A percentile compares a stretch with the other conserved stretches of the same genome.
Evolutionary conservation across 2,113 vertebrate species (phyloP).

Genomic region (Callipepla californica): DNA sequence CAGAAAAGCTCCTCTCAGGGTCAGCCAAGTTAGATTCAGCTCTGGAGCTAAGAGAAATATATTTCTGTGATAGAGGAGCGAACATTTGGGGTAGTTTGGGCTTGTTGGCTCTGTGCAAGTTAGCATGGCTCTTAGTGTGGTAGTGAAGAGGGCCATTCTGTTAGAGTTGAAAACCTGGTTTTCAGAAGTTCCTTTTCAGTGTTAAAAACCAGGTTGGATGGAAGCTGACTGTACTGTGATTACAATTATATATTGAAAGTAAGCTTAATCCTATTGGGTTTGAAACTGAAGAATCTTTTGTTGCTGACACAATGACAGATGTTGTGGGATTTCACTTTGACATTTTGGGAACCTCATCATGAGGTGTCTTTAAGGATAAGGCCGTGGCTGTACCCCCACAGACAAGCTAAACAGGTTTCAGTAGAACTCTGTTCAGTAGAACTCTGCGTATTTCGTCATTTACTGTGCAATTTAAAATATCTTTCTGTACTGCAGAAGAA

Average conservation of each 20-base stretch:
- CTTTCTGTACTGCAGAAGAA: neutral
- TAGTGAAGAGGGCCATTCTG: neutral
- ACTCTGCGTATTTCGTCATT: neutral
- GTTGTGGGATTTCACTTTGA: neutral
- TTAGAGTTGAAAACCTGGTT: neutral
- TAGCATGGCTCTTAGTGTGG: neutral
- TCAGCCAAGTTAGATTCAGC: too few relatives aligned
- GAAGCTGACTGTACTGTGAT: too few relatives aligned
- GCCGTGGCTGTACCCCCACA: neutral
- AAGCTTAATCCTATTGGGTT: neutral
- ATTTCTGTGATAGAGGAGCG: neutral
- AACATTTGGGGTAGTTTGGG: neutral
- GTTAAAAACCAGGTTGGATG: neutral
- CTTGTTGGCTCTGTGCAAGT: neutral
- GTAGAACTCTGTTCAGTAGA: neutral
- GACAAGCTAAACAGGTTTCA: neutral
- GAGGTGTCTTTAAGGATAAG: neutral
- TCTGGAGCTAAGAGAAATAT: neutral
- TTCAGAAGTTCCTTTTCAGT: neutral
- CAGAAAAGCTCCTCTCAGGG: neutral
- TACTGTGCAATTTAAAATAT: neutral
- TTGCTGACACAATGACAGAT: neutral
- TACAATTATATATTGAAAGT: neutral
- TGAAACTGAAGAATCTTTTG: neutral
- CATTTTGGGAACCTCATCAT: neutral